These are phyloP conservation scores for Dissostichus mawsoni DNA, from an alignment of 2,113 vertebrate genomes.

Conservation along the genomic window DNA sequence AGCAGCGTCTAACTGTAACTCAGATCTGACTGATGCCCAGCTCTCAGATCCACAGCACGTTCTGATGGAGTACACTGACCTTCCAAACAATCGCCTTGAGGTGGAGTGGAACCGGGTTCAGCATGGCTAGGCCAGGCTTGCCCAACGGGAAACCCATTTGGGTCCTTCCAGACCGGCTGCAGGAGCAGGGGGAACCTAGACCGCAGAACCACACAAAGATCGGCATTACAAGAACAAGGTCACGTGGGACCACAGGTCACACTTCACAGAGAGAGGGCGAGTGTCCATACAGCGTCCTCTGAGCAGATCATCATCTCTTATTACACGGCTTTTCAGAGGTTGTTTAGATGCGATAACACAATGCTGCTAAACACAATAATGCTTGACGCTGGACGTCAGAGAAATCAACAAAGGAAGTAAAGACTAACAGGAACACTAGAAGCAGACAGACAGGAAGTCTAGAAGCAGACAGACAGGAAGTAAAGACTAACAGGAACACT, in stretches of 20 bases:
- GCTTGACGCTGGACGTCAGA: no score
- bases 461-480: no score
- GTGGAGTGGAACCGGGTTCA: slow-evolving; percentile 80
- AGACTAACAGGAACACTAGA: no score
- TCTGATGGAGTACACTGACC: slow-evolving; percentile 45
- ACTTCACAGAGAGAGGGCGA: background rate
- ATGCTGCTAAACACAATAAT: no score
- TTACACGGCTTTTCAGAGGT: no score
- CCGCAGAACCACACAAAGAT: background rate
- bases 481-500: no score
- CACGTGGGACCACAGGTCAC: background rate
- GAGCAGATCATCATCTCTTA: no score
- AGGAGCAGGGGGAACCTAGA: slow-evolving; percentile 59
- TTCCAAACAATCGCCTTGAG: slow-evolving; percentile 66
- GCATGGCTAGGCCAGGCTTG: slow-evolving; percentile 91
- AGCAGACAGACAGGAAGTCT: no score
- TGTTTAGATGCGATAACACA: no score
- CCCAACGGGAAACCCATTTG: slow-evolving; percentile 97
- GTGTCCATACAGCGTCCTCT: no score
- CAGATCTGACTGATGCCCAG: background rate
- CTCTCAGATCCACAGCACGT: background rate
- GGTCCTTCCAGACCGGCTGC: slow-evolving; percentile 76
- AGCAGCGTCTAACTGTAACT: no score
- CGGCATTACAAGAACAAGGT: background rate
- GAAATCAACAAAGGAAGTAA: no score